Evolutionary conservation across 2,113 vertebrate genomes (phyloP), one percentile per base, ranked within the genome.

Genomic region (Hyperopisus bebe): DNA sequence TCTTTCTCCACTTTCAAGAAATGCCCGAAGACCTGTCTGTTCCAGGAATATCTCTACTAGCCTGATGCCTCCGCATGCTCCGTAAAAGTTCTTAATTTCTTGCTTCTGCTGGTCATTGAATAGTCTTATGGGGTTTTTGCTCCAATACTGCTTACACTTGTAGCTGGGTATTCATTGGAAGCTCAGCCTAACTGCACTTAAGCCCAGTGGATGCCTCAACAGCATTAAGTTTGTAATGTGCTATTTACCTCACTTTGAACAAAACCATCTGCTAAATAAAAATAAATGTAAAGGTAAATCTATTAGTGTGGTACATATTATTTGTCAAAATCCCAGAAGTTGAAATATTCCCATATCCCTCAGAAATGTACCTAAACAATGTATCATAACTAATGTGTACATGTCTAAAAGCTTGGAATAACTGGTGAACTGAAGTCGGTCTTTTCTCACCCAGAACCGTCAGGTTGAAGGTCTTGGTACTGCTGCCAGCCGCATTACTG

Each of bases 381-480:
- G 17, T 46, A 47, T 10, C 82, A 86, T 5, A 47, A 27, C 47
- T 10, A 86, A 11, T 46, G 8, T 27, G n/a, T 66, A 10, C 24
- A 66, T 66, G 8, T n/a, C 58, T 66, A 77, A 77, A 77, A 77
- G 80, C 80, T 21, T 46, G 35, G 80, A 24, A 46, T 44, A 46
- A 31, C 44, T n/a, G 42, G 19, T 84, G 47, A 53, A 17, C n/a
- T 86, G 48, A 86, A 27, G 84, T 48, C 15, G 13, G 8, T 27
- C n/a, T 53, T 15, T 19, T 92, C 95, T 3, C 91, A 99, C 98
- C 97, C 53, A 95, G 95, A 74, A 98, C 96, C 0, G 95, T 95
- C 88, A 98, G 97, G 90, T 93, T 97, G 92, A 98, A 98, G 88
- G 94, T 94, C 94, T 98, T 97, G 53, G 96, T 97, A 83, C 95